phyloP scores from a whole-genome alignment of 2,113 vertebrate genomes.

The Pomatostomus ruficeps region DNA sequence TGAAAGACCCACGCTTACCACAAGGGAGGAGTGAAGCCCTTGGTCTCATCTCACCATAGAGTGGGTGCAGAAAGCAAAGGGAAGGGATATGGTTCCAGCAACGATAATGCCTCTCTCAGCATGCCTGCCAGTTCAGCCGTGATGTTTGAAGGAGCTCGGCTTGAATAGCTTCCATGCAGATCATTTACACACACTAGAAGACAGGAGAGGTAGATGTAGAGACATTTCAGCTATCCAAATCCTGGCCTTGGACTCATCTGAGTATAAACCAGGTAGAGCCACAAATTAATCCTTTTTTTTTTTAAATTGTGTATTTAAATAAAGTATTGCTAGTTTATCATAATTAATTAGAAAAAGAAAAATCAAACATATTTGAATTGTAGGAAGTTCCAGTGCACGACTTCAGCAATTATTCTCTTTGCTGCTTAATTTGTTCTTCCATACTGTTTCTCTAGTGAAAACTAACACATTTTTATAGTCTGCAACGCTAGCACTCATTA shows the following conservation, averaged over 20 bases:
- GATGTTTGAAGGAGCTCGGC: neutral
- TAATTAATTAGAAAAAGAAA: neutral
- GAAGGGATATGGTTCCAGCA: neutral
- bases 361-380: neutral
- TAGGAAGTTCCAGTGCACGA: neutral
- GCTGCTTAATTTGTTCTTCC: neutral
- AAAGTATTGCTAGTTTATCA: neutral
- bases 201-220: neutral
- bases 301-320: neutral
- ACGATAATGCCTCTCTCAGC: neutral
- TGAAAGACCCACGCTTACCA: neutral
- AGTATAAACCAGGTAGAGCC: neutral
- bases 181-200: neutral
- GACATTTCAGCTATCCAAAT: neutral
- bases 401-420: neutral
- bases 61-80: neutral
- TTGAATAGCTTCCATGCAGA: neutral
- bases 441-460: neutral
- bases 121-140: accelerated
- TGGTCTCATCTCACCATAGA: neutral
- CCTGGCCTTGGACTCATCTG: neutral
- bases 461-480: neutral
- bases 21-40: neutral
- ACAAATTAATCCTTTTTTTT: neutral
- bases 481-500: neutral